Percentiles rank a stretch among this genome's conserved stretches.
Conservation (phyloP, 1,140 invertebrate genomes). For the Elymnias hypermnestra region DNA sequence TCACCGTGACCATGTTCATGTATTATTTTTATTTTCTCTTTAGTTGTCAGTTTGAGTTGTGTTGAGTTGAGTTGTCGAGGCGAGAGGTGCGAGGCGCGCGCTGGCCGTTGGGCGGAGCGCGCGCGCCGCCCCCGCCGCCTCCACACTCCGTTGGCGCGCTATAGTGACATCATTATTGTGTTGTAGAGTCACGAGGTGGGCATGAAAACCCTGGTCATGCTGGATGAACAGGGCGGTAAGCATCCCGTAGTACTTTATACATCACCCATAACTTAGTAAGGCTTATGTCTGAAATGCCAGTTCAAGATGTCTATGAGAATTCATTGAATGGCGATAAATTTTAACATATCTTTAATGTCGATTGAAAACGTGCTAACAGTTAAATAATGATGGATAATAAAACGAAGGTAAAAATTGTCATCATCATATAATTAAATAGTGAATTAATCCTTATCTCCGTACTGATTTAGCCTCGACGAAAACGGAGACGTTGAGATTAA, state of each 20-base stretch:
- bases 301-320: constrained; percentile 56
- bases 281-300: constrained; percentile 66
- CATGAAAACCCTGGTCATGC: constrained; percentile 95
- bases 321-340: constrained; percentile 55
- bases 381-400: constrained; percentile 58
- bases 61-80: constrained; percentile 48
- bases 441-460: constrained; percentile 36
- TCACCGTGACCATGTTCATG: constrained; percentile 49
- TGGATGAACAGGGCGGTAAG: constrained; percentile 97
- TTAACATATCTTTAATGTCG: constrained; percentile 41
- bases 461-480: constrained; percentile 27
- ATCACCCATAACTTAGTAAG: constrained; percentile 68
- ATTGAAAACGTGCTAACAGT: constrained; percentile 63
- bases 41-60: constrained; percentile 68
- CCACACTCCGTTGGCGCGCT: constrained; percentile 67
- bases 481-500: constrained; percentile 39
- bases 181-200: constrained; percentile 95
- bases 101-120: constrained; percentile 24
- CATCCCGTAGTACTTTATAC: constrained; percentile 76
- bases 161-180: constrained; percentile 78
- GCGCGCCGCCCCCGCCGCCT: constrained; percentile 44
- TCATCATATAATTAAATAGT: constrained; percentile 54
- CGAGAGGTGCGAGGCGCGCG: constrained; percentile 42
- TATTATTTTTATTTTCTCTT: constrained; percentile 56
- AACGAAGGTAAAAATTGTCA: constrained; percentile 62